Base-by-base conservation (phyloP, 2,113 vertebrate species). In the Urocynchramus pylzowi region DNA sequence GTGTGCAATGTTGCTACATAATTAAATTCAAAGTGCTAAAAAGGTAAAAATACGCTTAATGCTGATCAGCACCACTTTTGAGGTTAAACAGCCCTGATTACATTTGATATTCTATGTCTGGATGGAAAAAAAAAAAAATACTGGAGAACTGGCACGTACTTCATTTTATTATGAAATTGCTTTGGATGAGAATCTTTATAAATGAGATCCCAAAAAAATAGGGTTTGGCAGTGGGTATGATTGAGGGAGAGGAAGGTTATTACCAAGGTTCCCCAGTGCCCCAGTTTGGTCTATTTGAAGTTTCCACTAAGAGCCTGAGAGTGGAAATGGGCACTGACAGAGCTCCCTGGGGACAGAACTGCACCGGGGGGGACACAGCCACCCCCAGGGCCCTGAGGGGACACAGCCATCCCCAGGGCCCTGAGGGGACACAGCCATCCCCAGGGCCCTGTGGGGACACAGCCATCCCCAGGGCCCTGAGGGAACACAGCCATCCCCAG, bases 41-140 rank as follows among this genome's bases (percentile, higher is more conserved):
- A 92, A 78, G 65, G 47, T 84, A 70, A 94, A 95, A 87, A 94
- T 53, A 18, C 1, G 2, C 37, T 64, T 57, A 31, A 16, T 35
- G 42, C 47, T 45, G 70, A 87, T 94, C 86, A 85, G 60, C 79
- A 26, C 4, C 13, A 9, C 75, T 69, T 68, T 11, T 28, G 69
- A 92, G 74, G 82, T 84, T 82, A 82, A 87, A 76, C 56, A 87
- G 39, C 60, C 45, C 75, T 90, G 95, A 95, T 85, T 92, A 16
- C 91, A 94, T 92, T 95, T 92, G 35, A 45, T 93, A 94, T 87
- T 81, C 93, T 39, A 1, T 52, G 56, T 65, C 54, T 82, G 78
- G 27, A 27, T 47, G 8, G 37, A 17, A 80, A 57, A 76, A 81
- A 35, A 6, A 17, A 80, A 57, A 76, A 81, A 35, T 5, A 2